Evolutionary conservation across 2,888 invertebrate genomes (phyloP), one percentile per base, ranked within the genome.

Genomic region (Drosophila colorata): DNA sequence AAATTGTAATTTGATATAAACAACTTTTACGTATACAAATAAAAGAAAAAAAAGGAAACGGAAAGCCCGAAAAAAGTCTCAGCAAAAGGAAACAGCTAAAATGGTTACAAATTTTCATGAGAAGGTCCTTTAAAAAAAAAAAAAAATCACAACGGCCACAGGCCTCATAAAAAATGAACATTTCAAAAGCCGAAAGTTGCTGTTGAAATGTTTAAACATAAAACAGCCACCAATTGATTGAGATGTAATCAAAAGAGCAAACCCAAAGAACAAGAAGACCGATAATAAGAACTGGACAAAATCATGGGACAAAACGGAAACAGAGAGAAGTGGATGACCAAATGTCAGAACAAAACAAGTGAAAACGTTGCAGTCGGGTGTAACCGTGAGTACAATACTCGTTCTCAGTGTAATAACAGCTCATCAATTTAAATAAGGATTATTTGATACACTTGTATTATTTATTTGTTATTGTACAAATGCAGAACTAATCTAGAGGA

Each of bases 191-290:
- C 84, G 67, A 84, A 81, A 85, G 74, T 72, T 81, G 85, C 69
- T 77, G 82, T 74, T 66, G 74, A 77, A 85, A 85, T 88, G 86
- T 79, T 82, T 74, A 73, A 79, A 74, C 87, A 85, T 87, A 85
- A 89, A 89, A 85, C 78, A 69, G 83, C 80, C 88, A 72, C 83
- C 86, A 86, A 89, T 85, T 87, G 89, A 89, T 89, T 87, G 89
- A 87, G 88, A 87, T 87, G 88, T 89, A 83, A 89, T 89, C 86
- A 80, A 85, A 82, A 75, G 57, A 67, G 61, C 58, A 71, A 69
- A 57, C 65, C 61, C 40, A 28, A 67, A 74, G 48, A 38, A 57
- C 64, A 53, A 66, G 43, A 63, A 70, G 44, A 18, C 7, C 7
- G 25, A 16, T 43, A 48, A 31, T 20, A 44, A 35, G 5, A 68